Evolutionary conservation across 2,113 vertebrate genomes (phyloP).

Genomic region (Monarcha castaneiventris): DNA sequence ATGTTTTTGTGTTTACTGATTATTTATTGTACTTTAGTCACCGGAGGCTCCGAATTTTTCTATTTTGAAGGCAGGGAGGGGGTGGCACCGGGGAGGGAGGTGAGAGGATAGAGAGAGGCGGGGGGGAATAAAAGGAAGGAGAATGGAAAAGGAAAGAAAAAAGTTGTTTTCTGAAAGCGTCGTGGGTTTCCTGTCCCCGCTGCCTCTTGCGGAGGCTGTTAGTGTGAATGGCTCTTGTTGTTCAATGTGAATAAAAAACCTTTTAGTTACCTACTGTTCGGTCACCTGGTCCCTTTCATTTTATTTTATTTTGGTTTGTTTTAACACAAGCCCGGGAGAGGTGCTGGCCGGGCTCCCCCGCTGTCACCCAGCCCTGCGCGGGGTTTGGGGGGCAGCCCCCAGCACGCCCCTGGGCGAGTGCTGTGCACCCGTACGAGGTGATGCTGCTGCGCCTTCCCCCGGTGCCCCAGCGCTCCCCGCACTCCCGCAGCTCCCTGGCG

Average conservation of each 20-base stretch:
- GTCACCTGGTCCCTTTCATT: constrained; percentile 44
- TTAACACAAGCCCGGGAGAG: neutral
- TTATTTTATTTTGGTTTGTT: neutral
- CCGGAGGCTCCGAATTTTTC: constrained; percentile 64
- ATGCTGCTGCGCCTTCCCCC: neutral
- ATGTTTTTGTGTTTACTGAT: constrained; percentile 84
- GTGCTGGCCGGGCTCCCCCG: neutral
- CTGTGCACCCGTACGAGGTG: neutral
- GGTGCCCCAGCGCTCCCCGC: fast-evolving
- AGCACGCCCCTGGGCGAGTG: fast-evolving
- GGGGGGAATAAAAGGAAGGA: neutral
- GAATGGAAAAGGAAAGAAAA: neutral
- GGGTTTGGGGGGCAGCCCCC: neutral
- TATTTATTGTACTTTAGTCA: constrained; percentile 81
- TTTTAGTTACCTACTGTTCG: constrained; percentile 68
- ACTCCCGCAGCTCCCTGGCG: fast-evolving
- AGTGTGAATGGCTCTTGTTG: constrained; percentile 71
- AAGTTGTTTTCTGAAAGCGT: constrained; percentile 57
- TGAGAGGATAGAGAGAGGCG: neutral
- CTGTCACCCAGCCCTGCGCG: fast-evolving
- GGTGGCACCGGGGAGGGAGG: neutral
- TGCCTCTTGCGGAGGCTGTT: constrained; percentile 54
- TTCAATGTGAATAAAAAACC: constrained; percentile 82
- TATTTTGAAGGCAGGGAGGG: constrained; percentile 38
- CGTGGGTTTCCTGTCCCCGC: constrained; percentile 40